phyloP scores from a whole-genome alignment of 2,888 invertebrate species.

The Cyaniris semiargus region DNA sequence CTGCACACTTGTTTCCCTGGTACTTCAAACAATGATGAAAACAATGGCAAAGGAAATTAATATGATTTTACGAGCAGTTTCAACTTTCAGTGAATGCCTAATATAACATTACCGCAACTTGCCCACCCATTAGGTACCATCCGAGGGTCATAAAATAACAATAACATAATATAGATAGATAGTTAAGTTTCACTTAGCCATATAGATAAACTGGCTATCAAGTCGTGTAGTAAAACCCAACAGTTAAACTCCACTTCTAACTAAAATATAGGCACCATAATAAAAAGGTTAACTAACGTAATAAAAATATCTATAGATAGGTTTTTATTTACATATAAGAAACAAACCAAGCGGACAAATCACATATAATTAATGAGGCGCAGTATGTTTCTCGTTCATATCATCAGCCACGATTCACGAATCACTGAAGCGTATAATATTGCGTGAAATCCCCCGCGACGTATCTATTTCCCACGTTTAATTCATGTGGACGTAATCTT shows the following conservation, averaged over 20 bases:
- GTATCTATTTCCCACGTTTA: conserved; percentile 29
- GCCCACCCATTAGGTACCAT: background rate
- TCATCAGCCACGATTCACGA: conserved; percentile 25
- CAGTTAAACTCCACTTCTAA: background rate
- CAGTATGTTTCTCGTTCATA: conserved; percentile 24
- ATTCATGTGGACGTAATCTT: conserved; percentile 36
- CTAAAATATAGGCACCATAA: background rate
- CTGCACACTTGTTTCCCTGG: background rate
- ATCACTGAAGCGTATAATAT: conserved; percentile 23
- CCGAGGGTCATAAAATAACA: background rate
- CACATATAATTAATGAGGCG: conserved; percentile 22
- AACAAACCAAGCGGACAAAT: conserved; percentile 5
- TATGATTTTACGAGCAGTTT: background rate
- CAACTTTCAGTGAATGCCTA: background rate
- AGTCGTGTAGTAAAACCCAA: background rate
- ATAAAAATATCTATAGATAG: background rate
- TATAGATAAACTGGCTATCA: background rate
- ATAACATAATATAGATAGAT: background rate
- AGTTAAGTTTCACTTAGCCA: background rate
- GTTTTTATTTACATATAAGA: background rate
- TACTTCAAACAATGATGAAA: background rate
- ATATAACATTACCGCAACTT: background rate
- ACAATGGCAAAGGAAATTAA: background rate
- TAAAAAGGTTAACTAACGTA: background rate
- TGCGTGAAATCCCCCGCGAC: conserved; percentile 29